Base-by-base conservation (phyloP, 1,140 invertebrate genomes). In the Aethina tumida region DNA sequence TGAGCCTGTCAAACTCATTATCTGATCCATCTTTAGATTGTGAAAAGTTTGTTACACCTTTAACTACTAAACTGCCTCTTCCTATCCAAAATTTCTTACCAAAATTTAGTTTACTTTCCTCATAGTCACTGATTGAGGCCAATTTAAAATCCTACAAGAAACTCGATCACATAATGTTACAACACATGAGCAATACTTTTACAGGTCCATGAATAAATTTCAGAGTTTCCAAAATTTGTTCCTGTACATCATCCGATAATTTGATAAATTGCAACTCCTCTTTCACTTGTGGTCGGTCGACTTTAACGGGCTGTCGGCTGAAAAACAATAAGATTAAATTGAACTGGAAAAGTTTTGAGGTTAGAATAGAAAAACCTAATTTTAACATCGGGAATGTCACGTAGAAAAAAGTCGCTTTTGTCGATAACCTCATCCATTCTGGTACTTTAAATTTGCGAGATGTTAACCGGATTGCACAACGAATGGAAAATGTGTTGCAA, bases 31-130 rank as follows among this genome's bases (percentile, higher is more conserved):
- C 64, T 52, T 69, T 68, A 20, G 59, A 59, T 40, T 66, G 46
- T 4, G 74, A 80, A 65, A 72, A 81, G 67, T 74, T 75, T 52
- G 66, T 71, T 10, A 74, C 73, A 35, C 79, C 77, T 62, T 77
- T 77, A 3, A 84, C 73, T 8, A 83, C 66, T 9, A 84, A 62
- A 46, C 75, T 77, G 12, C 80, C 78, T 46, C 74, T 66, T 50
- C 82, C 77, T 59, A 81, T 68, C 79, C 79, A 84, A 60, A 76
- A 84, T 27, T 75, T 70, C 43, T 76, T 76, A 21, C 69, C 65
- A 4, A 84, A 60, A 36, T 76, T 75, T 17, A 69, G 60, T 15
- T 71, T 74, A 60, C 77, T 75, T 54, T 83, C 77, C 64, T 73
- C 53, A 49, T 71, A 73, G 22, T 59, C 52, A 13, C 63, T 66